phyloP scores from a whole-genome alignment of 2,797 vertebrate genomes.

The Etheostoma nigrum region DNA sequence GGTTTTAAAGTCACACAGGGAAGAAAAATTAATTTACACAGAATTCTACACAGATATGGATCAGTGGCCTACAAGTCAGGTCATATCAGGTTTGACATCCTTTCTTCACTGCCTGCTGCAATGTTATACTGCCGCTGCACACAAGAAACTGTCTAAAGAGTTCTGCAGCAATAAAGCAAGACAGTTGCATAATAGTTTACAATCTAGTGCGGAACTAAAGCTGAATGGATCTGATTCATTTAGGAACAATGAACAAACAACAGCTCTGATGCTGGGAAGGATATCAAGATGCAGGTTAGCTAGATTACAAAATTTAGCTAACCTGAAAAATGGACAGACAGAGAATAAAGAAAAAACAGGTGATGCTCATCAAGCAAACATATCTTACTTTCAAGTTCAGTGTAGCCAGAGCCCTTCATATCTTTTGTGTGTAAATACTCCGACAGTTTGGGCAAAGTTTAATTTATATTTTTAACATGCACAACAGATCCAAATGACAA shows the following conservation, averaged over 20 bases:
- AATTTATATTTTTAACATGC: not conserved
- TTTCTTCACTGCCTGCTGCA: slow-evolving; percentile 4
- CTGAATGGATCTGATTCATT: slow-evolving; percentile 47
- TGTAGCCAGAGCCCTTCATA: not conserved
- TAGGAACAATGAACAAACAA: slow-evolving; percentile 58
- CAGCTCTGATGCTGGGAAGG: not conserved
- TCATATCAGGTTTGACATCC: slow-evolving; percentile 14
- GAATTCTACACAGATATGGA: slow-evolving; percentile 24
- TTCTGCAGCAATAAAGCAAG: slow-evolving; percentile 27
- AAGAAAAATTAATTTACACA: slow-evolving; percentile 12
- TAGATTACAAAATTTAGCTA: not conserved
- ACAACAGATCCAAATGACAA: not conserved
- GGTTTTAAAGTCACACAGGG: not conserved
- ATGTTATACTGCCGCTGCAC: not conserved
- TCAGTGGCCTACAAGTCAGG: slow-evolving; percentile 29
- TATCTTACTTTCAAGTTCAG: not conserved
- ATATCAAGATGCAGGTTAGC: slow-evolving; percentile 36
- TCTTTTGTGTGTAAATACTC: not conserved
- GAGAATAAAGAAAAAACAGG: not conserved
- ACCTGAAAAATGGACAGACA: not conserved
- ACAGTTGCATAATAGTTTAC: slow-evolving; percentile 39
- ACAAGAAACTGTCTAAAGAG: slow-evolving; percentile 18
- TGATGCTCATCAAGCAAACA: not conserved
- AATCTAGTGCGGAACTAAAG: slow-evolving; percentile 45
- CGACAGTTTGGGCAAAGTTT: not conserved